Evolutionary conservation across 1,140 invertebrate species (phyloP).

Genomic region (Drosophila baimaii): DNA sequence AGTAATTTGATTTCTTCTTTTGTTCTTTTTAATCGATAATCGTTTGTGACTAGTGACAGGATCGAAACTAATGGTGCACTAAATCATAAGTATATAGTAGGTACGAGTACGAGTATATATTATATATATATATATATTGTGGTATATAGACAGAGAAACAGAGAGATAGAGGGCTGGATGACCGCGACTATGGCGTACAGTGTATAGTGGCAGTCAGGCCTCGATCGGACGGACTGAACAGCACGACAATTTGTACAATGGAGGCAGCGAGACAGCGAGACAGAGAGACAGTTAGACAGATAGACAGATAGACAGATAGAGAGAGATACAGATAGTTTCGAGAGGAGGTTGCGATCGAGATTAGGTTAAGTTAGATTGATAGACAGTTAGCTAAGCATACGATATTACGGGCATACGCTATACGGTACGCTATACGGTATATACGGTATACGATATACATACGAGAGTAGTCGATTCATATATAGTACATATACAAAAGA

Average conservation of each 20-base stretch:
- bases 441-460: conserved; percentile 56
- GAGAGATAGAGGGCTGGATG: conserved; percentile 13
- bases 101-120: conserved; percentile 43
- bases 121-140: conserved; percentile 18
- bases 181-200: no score
- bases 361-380: conserved; percentile 38
- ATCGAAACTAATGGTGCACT: conserved; percentile 52
- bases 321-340: conserved; percentile 23
- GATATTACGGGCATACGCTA: conserved; percentile 37
- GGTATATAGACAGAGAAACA: conserved; percentile 20
- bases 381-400: conserved; percentile 56
- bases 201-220: no score
- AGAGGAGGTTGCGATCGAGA: conserved; percentile 37
- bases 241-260: conserved; percentile 45
- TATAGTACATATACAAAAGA: conserved; percentile 69
- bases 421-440: background rate
- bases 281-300: conserved; percentile 12
- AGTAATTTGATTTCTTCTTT: conserved; percentile 56
- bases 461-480: conserved; percentile 50
- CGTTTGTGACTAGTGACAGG: conserved; percentile 48
- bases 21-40: conserved; percentile 46
- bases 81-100: conserved; percentile 47
- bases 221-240: conserved; percentile 28
- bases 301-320: conserved; percentile 4
- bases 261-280: conserved; percentile 8